Conservation (phyloP, 2,888 invertebrate species). For the Agriopis aurantiaria region DNA sequence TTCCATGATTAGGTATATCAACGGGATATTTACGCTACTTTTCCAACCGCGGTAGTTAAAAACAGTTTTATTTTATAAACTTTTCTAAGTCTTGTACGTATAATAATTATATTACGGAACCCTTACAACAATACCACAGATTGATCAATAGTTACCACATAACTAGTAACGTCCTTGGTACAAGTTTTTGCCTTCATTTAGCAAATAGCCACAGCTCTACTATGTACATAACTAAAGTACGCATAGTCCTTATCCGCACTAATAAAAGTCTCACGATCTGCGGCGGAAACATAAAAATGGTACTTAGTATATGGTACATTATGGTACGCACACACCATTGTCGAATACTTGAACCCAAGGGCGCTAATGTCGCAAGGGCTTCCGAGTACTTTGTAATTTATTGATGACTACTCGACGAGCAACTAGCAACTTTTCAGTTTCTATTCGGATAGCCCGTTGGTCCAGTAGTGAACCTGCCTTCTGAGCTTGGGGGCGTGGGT, state of each 20-base stretch:
- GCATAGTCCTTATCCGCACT: slow-evolving; percentile 32
- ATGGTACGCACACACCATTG: slow-evolving; percentile 29
- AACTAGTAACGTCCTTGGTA: background rate
- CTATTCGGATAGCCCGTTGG: too few relatives aligned
- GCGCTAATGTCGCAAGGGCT: slow-evolving; percentile 23
- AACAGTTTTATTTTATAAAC: too few relatives aligned
- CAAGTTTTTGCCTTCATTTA: background rate
- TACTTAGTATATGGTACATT: slow-evolving; percentile 33
- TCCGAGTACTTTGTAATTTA: background rate
- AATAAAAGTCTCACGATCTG: slow-evolving; percentile 46
- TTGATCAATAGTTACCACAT: background rate
- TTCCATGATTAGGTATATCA: too few relatives aligned
- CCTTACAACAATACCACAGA: background rate
- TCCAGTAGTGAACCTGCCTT: too few relatives aligned
- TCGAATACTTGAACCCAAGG: slow-evolving; percentile 39
- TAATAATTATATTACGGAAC: too few relatives aligned
- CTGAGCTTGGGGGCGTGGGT: too few relatives aligned
- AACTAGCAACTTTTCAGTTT: too few relatives aligned
- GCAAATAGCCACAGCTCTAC: background rate
- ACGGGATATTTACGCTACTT: too few relatives aligned
- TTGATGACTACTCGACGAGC: too few relatives aligned
- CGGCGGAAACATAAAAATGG: slow-evolving; percentile 48
- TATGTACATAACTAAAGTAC: slow-evolving; percentile 8
- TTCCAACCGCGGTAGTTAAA: too few relatives aligned
- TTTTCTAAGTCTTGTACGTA: too few relatives aligned